Conservation (phyloP, 2,888 invertebrate species). For the Cheiracanthium punctorium region DNA sequence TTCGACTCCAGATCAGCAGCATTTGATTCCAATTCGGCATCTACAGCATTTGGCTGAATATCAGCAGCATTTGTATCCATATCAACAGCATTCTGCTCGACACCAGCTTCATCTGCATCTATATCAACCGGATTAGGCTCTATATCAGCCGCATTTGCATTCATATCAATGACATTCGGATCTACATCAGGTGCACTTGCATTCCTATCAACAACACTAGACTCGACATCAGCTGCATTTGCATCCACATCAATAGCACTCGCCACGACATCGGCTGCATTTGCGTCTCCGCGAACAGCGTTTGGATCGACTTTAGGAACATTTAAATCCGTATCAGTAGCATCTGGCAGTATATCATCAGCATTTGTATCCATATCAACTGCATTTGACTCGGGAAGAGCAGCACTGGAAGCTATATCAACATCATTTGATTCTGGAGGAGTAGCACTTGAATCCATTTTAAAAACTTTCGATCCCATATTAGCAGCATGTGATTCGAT, state of each 20-base stretch:
- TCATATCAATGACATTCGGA: slow-evolving; percentile 31
- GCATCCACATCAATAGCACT: slow-evolving; percentile 39
- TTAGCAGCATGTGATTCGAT: slow-evolving; percentile 1
- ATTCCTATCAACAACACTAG: background rate
- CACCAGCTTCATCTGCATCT: too few species aligned
- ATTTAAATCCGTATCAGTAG: too few species aligned
- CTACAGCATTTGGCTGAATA: slow-evolving; percentile 46
- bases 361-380: too few species aligned
- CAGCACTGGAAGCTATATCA: too few species aligned
- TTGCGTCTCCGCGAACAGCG: background rate
- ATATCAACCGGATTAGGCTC: too few species aligned
- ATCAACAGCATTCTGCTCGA: too few species aligned
- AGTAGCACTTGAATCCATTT: too few species aligned
- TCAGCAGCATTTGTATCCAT: slow-evolving; percentile 38
- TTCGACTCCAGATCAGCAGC: background rate
- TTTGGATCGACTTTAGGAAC: too few species aligned
- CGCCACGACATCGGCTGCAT: slow-evolving; percentile 15
- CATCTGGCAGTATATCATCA: slow-evolving; percentile 34
- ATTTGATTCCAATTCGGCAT: slow-evolving; percentile 47
- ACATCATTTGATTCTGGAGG: too few species aligned
- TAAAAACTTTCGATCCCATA: slow-evolving; percentile 16
- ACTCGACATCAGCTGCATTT: too few species aligned
- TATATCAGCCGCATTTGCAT: too few species aligned
- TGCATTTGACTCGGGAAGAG: too few species aligned
- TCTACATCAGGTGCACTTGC: slow-evolving; percentile 15